Evolutionary conservation across 2,797 vertebrate genomes (phyloP), one percentile per base, ranked within the genome.

Genomic region (Hydrophis major): DNA sequence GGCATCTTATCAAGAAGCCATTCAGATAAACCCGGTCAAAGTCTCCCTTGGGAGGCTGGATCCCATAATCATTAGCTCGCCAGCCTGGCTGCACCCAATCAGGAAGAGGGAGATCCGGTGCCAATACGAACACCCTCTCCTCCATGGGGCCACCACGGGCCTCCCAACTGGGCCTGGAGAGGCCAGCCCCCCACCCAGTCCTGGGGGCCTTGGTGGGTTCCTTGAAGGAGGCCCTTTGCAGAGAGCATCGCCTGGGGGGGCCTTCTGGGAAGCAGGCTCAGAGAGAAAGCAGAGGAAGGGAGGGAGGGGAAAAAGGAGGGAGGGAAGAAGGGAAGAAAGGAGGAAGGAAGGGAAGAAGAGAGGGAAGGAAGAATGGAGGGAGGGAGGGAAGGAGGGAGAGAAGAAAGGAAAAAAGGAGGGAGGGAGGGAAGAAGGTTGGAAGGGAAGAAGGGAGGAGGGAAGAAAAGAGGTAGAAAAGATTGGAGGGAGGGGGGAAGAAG

Each of bases 401-500:
- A 55, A 60, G 37, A 37, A 37, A 37, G 37, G 37, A 37, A 37
- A 37, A 37, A 37, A 37, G 37, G 37, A 37, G 37, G 37, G 37
- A 37, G 37, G 37, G 37, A 2, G 2, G 37, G 37, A 37, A 37
- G 37, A 37, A 37, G 37, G 37, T 37, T 37, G 37, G 37, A 37
- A 37, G 37, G 37, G 37, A 37, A 37, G 37, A 37, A 37, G 37
- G 37, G 37, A 37, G 37, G 37, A 37, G 37, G 37, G 37, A 37
- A 37, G 37, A 37, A 37, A 37, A 37, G 37, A 61, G 7, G 0
- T 7, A 6, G 3, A 1, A 5, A 25, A 0, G 59, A 1, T 16
- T 0, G 10, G 11, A 2, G 55, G 55, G 10, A 12, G 12, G 12
- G 10, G 53, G 42, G 42, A 8, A 0, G 3, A 6, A 20, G 4